Evolutionary conservation across 92 coral and sea anemone species (phyloP).

Genomic region (Micromussa lordhowensis): DNA sequence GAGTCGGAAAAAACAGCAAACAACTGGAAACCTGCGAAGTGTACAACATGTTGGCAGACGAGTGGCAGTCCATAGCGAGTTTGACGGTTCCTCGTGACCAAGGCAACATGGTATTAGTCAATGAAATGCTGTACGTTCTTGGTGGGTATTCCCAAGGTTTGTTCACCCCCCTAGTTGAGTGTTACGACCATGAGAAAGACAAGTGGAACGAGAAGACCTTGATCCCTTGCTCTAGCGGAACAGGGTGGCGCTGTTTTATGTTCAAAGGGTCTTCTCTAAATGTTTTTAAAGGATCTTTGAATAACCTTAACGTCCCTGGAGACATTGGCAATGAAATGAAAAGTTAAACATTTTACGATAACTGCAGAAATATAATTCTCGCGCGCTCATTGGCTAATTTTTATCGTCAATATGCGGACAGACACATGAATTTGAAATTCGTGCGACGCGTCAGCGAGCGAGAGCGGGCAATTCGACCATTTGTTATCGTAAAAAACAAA

Average conservation of each 20-base stretch:
- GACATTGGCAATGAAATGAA: neutral
- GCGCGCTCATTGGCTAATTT: too few relatives aligned
- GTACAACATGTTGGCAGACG: neutral
- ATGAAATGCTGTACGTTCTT: neutral
- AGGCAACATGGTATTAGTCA: neutral
- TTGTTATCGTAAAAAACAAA: too few relatives aligned
- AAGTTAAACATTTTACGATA: too few relatives aligned
- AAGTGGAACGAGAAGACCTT: neutral
- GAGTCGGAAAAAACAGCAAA: neutral
- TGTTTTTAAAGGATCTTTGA: neutral
- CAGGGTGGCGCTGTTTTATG: neutral
- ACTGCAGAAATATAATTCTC: too few relatives aligned
- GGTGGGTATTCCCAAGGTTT: neutral
- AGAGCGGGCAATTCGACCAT: too few relatives aligned
- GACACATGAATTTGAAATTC: too few relatives aligned
- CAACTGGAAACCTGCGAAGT: conserved; percentile 1
- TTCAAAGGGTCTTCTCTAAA: neutral
- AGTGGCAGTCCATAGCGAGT: neutral
- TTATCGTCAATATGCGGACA: too few relatives aligned
- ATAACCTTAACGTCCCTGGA: neutral
- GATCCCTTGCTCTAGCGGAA: neutral
- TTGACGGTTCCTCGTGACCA: conserved; percentile 3
- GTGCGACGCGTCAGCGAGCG: too few relatives aligned
- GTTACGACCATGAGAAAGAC: neutral
- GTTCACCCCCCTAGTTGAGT: neutral